A percentile compares a stretch with the other conserved stretches of the same genome.
These are phyloP conservation scores for Steinernema feltiae DNA, from an alignment of 1,140 invertebrate genomes.

Conservation along the genomic window DNA sequence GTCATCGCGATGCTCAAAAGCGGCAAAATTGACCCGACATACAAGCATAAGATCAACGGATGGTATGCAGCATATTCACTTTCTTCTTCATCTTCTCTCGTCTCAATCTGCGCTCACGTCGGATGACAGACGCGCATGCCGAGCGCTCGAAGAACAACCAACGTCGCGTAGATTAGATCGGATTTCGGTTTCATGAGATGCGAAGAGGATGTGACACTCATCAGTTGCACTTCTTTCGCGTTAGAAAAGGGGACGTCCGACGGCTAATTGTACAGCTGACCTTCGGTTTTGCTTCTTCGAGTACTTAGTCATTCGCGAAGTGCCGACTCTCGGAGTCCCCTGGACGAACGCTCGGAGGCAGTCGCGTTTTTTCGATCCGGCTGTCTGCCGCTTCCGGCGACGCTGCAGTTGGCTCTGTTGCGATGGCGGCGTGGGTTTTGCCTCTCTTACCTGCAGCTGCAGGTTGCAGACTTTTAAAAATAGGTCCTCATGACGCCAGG, in stretches of 20 bases:
- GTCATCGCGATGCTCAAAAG: background rate
- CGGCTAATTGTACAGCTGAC: constrained; percentile 4
- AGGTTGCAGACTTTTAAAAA: background rate
- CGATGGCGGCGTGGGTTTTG: background rate
- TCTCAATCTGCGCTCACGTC: background rate
- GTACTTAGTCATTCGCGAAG: background rate
- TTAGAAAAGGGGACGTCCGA: background rate
- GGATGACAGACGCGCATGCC: background rate
- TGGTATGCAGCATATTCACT: background rate
- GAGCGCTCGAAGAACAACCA: background rate
- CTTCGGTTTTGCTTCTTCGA: background rate
- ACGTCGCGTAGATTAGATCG: background rate
- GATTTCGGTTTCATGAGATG: background rate
- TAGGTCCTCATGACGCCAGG: too few relatives aligned
- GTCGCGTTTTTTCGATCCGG: background rate
- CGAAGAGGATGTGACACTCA: background rate
- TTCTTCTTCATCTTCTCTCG: background rate
- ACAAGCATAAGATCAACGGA: constrained; percentile 8
- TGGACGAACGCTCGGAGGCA: background rate
- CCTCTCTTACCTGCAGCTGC: background rate
- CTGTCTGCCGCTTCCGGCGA: background rate
- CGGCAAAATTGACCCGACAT: background rate
- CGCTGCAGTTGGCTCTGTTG: background rate
- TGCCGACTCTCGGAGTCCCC: background rate
- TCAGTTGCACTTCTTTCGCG: background rate